Evolutionary conservation across 2,113 vertebrate genomes (phyloP), one percentile per base, ranked within the genome.

Genomic region (Pogonocichla stellata): DNA sequence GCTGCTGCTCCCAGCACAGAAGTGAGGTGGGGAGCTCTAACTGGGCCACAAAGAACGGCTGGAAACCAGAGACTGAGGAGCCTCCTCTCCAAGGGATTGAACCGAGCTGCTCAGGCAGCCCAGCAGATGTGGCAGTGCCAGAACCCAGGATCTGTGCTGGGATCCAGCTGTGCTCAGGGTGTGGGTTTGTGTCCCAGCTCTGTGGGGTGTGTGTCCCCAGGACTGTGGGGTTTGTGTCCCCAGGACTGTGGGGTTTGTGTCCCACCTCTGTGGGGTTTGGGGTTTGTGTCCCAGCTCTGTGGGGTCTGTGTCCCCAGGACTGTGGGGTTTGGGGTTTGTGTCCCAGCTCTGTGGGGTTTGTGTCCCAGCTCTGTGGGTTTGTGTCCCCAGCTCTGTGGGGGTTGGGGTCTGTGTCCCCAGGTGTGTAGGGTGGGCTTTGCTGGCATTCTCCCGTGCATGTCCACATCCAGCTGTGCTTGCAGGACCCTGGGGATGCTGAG

Each of bases 401-500:
- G n/a, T n/a, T 40, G 38, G 38, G 38, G 38, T 40, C 12, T 53
- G 8, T 40, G 38, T 40, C 38, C 38, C 38, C 38, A 40, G 38
- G 38, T 42, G 42, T 42, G 42, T 36, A 36, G 42, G 42, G 23
- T 15, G 8, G 29, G 17, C 33, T 57, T 16, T 20, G 12, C 12
- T 78, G 91, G 48, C 66, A 8, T 60, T 61, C 69, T 56, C 48
- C 48, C 82, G 40, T 33, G 56, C 79, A 29, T 88, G 62, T 51
- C 72, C 43, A 3, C 42, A 7, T 16, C 29, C 28, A 33, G 51
- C 57, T 72, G 79, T 71, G 70, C 26, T 53, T 82, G 57, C 75
- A 75, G 91, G 88, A n/a, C 72, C 11, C 87, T 64, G 90, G 71
- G 71, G 90, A 20, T 12, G 13, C 65, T 69, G 90, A 69, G 88